These are phyloP conservation scores for Choloepus hoffmanni DNA, from an alignment of 2,113 vertebrate genomes.

Conservation along the genomic window DNA sequence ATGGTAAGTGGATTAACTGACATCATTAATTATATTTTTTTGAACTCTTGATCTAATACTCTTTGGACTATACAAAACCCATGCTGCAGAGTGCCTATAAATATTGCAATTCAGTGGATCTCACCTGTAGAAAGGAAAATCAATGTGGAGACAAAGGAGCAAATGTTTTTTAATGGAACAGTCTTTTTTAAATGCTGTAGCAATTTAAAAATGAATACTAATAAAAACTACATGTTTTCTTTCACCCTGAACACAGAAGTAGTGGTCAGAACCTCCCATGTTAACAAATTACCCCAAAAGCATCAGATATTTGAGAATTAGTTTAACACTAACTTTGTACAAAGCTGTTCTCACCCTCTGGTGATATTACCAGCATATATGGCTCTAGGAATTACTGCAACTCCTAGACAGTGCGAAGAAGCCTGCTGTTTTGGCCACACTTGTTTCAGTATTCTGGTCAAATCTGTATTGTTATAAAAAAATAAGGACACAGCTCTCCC, in stretches of 20 bases:
- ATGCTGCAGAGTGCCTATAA: neutral
- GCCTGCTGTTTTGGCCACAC: neutral
- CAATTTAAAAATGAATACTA: conserved; percentile 29
- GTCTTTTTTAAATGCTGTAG: conserved; percentile 1
- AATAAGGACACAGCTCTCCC: neutral
- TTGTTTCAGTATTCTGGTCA: neutral
- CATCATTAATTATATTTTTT: neutral
- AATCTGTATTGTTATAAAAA: neutral
- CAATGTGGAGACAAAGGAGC: neutral
- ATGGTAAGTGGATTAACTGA: neutral
- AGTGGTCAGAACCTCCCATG: neutral
- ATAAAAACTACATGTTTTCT: neutral
- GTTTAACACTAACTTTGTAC: neutral
- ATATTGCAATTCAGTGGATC: neutral
- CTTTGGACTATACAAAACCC: neutral
- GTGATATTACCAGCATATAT: no score
- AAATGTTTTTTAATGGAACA: neutral
- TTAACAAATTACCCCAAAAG: neutral
- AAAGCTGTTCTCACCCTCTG: neutral
- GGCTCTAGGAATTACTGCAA: neutral
- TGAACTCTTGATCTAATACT: neutral
- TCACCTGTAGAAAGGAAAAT: conserved; percentile 22
- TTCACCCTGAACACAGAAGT: neutral
- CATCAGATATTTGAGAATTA: neutral
- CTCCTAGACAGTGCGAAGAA: neutral